phyloP scores from a whole-genome alignment of 2,797 vertebrate species.

The Saxicola maurus region DNA sequence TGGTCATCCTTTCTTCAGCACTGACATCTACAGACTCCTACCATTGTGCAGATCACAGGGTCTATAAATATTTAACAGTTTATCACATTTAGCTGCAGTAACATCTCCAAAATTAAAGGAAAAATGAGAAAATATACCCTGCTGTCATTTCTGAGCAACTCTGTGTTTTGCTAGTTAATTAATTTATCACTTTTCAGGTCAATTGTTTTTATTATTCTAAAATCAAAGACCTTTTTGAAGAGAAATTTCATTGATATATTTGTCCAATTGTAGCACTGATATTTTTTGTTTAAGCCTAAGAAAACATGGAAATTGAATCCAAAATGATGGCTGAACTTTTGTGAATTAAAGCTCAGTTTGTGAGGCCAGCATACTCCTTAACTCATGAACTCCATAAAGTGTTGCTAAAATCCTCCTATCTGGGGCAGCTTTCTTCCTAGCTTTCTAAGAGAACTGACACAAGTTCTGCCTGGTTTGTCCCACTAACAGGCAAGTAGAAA shows the following conservation, averaged over 20 bases:
- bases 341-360: background rate
- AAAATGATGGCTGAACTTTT: background rate
- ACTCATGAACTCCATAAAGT: background rate
- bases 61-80: background rate
- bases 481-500: background rate
- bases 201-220: background rate
- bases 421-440: background rate
- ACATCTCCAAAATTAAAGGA: background rate
- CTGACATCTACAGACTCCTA: background rate
- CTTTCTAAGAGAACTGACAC: background rate
- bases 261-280: background rate
- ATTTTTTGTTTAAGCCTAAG: background rate
- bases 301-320: background rate
- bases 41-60: background rate
- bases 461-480: background rate
- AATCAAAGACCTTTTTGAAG: background rate
- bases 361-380: background rate
- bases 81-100: background rate
- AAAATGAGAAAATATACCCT: background rate
- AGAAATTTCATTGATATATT: background rate
- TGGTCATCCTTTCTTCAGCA: background rate
- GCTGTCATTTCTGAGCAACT: background rate
- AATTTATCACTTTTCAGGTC: background rate
- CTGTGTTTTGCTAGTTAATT: background rate
- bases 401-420: background rate